phyloP scores from a whole-genome alignment of 1,140 invertebrate species.

The Apolygus lucorum region DNA sequence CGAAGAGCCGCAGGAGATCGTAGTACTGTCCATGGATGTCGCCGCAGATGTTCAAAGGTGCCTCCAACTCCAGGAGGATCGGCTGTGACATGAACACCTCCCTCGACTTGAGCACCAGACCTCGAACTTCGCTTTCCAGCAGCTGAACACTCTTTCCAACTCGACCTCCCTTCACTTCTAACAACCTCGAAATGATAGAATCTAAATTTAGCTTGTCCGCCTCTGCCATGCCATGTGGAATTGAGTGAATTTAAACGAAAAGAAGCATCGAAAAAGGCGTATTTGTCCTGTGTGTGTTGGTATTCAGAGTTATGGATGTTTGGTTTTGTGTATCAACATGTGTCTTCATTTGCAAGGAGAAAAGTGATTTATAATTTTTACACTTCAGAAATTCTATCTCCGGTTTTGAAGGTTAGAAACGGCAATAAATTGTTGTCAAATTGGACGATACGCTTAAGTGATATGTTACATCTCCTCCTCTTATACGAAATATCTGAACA shows the following conservation, averaged over 20 bases:
- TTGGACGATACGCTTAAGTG: no score
- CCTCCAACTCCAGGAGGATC: constrained; percentile 47
- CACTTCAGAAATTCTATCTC: not conserved
- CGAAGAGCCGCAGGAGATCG: constrained; percentile 85
- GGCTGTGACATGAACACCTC: constrained; percentile 62
- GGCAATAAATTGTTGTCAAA: no score
- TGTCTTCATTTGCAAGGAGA: not conserved
- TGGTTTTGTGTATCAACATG: no score
- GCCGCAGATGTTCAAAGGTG: constrained; percentile 59
- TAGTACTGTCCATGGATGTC: constrained; percentile 93
- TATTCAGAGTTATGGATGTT: no score
- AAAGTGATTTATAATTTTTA: not conserved
- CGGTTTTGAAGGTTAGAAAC: not conserved
- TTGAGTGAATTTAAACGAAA: not conserved
- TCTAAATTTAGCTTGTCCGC: constrained; percentile 31
- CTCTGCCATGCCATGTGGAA: constrained; percentile 39
- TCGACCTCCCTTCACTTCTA: constrained; percentile 51
- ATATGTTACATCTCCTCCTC: no score
- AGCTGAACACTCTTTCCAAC: constrained; percentile 65
- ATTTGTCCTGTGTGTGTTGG: no score
- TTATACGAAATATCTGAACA: no score
- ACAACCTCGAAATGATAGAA: constrained; percentile 29
- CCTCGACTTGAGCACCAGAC: constrained; percentile 36
- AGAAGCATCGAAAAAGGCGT: no score
- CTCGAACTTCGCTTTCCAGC: constrained; percentile 54